Conservation (phyloP, 2,888 invertebrate species). For the Eupithecia centaureata region DNA sequence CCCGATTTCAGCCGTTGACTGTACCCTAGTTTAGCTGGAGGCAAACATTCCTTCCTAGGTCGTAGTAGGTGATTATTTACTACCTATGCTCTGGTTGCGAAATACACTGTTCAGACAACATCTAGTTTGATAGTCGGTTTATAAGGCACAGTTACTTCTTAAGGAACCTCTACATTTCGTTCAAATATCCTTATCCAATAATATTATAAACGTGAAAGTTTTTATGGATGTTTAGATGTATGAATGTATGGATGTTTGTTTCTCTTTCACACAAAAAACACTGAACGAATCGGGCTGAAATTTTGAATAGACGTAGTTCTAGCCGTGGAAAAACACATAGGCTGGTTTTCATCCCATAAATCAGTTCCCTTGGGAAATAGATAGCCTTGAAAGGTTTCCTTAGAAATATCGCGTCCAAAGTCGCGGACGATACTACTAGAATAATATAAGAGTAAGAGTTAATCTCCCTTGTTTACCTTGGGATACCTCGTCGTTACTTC, state of each 20-base stretch:
- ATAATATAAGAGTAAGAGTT: conserved; percentile 9
- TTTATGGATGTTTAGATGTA: too few relatives aligned
- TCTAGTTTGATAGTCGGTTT: conserved; percentile 18
- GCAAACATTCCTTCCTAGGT: conserved; percentile 54
- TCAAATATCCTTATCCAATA: neutral
- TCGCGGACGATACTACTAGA: too few relatives aligned
- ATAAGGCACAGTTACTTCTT: conserved; percentile 20
- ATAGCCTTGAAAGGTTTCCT: too few relatives aligned
- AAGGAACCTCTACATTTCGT: conserved; percentile 8
- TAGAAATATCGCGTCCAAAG: too few relatives aligned
- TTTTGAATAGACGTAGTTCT: too few relatives aligned
- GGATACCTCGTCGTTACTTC: conserved; percentile 20
- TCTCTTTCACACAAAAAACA: too few relatives aligned
- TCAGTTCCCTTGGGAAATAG: too few relatives aligned
- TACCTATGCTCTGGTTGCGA: conserved; percentile 35
- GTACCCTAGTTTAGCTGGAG: conserved; percentile 33
- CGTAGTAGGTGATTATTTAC: conserved; percentile 55
- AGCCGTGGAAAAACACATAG: too few relatives aligned
- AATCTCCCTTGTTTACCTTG: conserved; percentile 38
- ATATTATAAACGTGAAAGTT: too few relatives aligned
- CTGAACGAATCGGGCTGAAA: too few relatives aligned
- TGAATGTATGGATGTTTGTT: too few relatives aligned
- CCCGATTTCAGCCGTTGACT: neutral
- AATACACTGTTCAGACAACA: conserved; percentile 22
- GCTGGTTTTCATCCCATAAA: too few relatives aligned